A percentile compares a stretch with the other conserved stretches of the same genome.
Conservation (phyloP, 2,888 invertebrate genomes). For the Nipponacmea schrenckii region DNA sequence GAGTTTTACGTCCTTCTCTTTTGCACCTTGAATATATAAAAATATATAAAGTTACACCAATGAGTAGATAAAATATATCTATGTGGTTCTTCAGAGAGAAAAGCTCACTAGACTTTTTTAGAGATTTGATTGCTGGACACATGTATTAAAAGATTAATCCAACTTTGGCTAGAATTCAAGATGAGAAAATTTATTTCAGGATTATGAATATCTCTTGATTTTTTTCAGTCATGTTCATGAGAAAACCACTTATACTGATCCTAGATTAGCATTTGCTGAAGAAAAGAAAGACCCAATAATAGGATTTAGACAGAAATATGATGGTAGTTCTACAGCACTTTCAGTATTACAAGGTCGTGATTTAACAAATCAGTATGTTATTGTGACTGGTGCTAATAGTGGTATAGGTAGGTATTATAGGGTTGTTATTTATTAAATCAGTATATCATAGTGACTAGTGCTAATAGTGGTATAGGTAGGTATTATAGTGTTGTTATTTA, state of each 20-base stretch:
- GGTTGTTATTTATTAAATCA: constrained; percentile 88
- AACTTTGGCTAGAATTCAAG: no score
- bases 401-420: constrained; percentile 82
- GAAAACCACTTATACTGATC: constrained; percentile 87
- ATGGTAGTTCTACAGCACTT: constrained; percentile 84
- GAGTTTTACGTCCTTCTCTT: no score
- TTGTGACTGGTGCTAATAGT: constrained; percentile 90
- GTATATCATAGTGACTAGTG: constrained; percentile 88
- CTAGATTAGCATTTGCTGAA: constrained; percentile 87
- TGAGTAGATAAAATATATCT: no score
- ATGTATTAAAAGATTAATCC: no score
- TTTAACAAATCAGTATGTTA: constrained; percentile 82
- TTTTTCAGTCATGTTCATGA: constrained; percentile 75
- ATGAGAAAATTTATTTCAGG: no score
- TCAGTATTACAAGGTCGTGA: constrained; percentile 89
- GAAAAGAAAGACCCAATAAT: constrained; percentile 38
- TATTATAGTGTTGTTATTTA: constrained; percentile 82
- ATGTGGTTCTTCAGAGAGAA: no score
- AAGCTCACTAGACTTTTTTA: no score
- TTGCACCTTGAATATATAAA: no score
- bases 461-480: constrained; percentile 87
- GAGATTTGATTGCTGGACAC: no score
- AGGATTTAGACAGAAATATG: constrained; percentile 75
- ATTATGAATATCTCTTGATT: not conserved
- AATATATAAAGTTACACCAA: no score